Evolutionary conservation across 2,888 invertebrate genomes (phyloP).

Genomic region (Diloba caeruleocephala): DNA sequence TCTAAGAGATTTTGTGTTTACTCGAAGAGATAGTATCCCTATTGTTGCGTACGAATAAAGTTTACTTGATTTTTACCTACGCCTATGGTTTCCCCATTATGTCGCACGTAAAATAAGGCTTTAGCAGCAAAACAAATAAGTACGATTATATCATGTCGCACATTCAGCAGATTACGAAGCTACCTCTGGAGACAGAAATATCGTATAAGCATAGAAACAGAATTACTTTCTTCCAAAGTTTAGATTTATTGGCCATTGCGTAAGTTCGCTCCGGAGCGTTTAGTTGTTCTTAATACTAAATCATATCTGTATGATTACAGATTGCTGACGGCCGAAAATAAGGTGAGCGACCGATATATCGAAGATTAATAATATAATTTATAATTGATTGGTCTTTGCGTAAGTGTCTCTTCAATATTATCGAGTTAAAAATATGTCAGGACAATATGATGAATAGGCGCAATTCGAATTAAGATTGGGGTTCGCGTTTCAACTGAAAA

Average conservation of each 20-base stretch:
- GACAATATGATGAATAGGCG: constrained; percentile 63
- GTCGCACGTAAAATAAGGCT: constrained; percentile 63
- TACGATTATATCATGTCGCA: constrained; percentile 73
- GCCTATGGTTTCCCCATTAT: constrained; percentile 67
- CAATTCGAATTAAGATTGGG: constrained; percentile 71
- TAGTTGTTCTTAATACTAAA: constrained; percentile 83
- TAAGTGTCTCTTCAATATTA: constrained; percentile 25
- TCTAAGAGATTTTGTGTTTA: constrained; percentile 75
- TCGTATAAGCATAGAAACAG: constrained; percentile 80
- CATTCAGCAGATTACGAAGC: constrained; percentile 79
- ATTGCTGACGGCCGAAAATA: constrained; percentile 74
- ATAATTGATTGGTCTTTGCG: constrained; percentile 39
- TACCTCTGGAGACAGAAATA: constrained; percentile 79
- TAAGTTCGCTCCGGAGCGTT: constrained; percentile 78
- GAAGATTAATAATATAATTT: constrained; percentile 42
- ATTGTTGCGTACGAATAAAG: constrained; percentile 64
- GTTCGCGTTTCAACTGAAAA: constrained; percentile 78
- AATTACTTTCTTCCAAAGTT: constrained; percentile 85
- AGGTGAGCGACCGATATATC: constrained; percentile 57
- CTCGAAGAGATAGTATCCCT: constrained; percentile 63
- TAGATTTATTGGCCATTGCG: constrained; percentile 85
- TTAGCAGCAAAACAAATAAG: constrained; percentile 71
- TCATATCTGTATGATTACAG: constrained; percentile 80
- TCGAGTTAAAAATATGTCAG: constrained; percentile 45
- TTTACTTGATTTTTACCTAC: constrained; percentile 62